Base-by-base conservation (phyloP, 2,888 invertebrate species). In the Steinernema carpocapsae region DNA sequence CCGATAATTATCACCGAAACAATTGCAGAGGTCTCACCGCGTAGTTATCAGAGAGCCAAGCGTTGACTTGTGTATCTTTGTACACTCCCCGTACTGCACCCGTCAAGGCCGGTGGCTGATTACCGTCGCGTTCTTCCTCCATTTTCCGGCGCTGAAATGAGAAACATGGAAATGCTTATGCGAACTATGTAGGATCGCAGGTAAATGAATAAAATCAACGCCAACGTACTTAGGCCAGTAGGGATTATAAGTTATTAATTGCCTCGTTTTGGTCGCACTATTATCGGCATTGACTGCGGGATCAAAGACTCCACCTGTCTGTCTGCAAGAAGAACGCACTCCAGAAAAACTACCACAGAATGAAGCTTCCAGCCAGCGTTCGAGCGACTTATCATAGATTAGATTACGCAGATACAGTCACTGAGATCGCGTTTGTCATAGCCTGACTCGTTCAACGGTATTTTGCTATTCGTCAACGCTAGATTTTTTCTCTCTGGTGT, bases 11-110 rank as follows among this genome's bases (percentile, higher is more conserved):
- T 37, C 37, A 37, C 4, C 3, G 24, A 64, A 64, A 64, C 64
- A 26, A 29, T 64, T 12, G 17, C 10, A 37, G 17, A 64, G 64
- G 64, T 64, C 64, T 64, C 64, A 64, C 64, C 64, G 64, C 64
- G 64, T 64, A 64, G 64, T 64, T 64, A 64, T 64, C 64, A 32
- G 26, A 64, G 32, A 64, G 64, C 64, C 64, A 64, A 17, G 64
- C 64, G 32, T 22, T 26, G 29, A 64, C 64, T 32, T 64, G 64
- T 26, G 64, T 64, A 64, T 64, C 64, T 64, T 64, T 64, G 64
- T 64, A 29, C 64, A 64, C 26, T 64, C 29, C 29, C 17, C 64
- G 64, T n/a, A 10, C 29, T 64, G 64, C 64, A 32, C 64, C 19
- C 64, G 64, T 17, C 64, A 64, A 64, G 17, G 64, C 14, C 64